Percentiles rank a stretch among this genome's conserved stretches.
These are phyloP conservation scores for Sinella curviseta DNA, from an alignment of 1,140 invertebrate species.

Conservation along the genomic window DNA sequence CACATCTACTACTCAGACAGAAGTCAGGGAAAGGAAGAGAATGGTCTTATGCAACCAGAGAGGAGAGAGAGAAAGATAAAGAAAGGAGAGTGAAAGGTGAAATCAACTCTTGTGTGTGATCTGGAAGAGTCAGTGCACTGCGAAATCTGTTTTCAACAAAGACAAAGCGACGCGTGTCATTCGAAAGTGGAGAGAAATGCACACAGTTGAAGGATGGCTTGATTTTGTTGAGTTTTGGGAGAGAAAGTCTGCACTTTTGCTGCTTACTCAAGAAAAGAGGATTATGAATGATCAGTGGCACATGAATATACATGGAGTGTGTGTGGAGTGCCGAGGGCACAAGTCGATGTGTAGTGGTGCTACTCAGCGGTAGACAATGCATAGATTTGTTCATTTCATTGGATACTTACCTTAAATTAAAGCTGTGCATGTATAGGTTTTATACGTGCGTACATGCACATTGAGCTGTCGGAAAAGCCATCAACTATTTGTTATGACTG, in stretches of 20 bases:
- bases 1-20: no score
- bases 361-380: background rate
- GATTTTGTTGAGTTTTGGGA: background rate
- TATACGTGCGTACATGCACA: background rate
- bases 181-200: background rate
- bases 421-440: background rate
- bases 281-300: no score
- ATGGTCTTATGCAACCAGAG: no score
- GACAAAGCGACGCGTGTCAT: constrained; percentile 6
- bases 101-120: background rate
- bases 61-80: no score
- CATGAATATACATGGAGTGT: no score
- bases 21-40: no score
- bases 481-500: no score
- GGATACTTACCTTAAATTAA: background rate
- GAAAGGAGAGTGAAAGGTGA: background rate
- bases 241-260: no score
- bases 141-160: background rate
- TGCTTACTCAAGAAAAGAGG: no score
- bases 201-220: background rate
- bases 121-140: background rate
- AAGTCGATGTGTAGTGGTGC: no score
- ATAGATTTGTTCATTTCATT: background rate
- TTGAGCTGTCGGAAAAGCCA: no score
- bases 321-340: no score